A percentile compares a stretch with the other conserved stretches of the same genome.
Evolutionary conservation across 2,797 vertebrate genomes (phyloP).

Genomic region (Enteromius paludinosus): DNA sequence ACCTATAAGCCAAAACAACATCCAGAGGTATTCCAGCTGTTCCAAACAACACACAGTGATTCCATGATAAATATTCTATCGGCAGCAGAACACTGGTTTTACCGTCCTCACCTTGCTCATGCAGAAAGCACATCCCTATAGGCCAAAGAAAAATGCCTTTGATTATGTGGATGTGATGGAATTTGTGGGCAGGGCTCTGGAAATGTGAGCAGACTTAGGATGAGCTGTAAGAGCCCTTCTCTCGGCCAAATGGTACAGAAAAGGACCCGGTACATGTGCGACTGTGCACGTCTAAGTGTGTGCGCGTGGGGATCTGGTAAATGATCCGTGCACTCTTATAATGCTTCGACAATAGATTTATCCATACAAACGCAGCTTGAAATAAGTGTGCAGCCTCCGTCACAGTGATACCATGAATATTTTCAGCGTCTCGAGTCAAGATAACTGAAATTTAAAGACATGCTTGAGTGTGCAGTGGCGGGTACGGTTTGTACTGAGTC

Average conservation of each 20-base stretch:
- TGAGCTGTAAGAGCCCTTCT: conserved; percentile 50
- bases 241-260: conserved; percentile 53
- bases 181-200: conserved; percentile 55
- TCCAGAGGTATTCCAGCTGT: conserved; percentile 42
- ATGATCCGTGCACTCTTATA: conserved; percentile 56
- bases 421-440: conserved; percentile 48
- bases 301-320: conserved; percentile 29
- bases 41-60: conserved; percentile 53
- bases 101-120: conserved; percentile 58
- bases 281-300: conserved; percentile 29
- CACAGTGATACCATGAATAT: conserved; percentile 52
- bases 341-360: conserved; percentile 57
- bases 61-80: conserved; percentile 60
- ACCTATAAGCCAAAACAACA: conserved; percentile 52
- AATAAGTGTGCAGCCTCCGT: conserved; percentile 41
- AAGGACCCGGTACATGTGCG: conserved; percentile 17
- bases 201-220: conserved; percentile 62
- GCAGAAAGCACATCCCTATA: conserved; percentile 54
- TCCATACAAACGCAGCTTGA: conserved; percentile 57
- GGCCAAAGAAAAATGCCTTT: conserved; percentile 64
- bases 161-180: conserved; percentile 65
- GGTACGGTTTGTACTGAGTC: conserved; percentile 49
- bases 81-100: conserved; percentile 52
- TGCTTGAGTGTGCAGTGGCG: conserved; percentile 52
- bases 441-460: conserved; percentile 57